Conservation (phyloP, 2,888 invertebrate species). For the Amitus sp. region DNA sequence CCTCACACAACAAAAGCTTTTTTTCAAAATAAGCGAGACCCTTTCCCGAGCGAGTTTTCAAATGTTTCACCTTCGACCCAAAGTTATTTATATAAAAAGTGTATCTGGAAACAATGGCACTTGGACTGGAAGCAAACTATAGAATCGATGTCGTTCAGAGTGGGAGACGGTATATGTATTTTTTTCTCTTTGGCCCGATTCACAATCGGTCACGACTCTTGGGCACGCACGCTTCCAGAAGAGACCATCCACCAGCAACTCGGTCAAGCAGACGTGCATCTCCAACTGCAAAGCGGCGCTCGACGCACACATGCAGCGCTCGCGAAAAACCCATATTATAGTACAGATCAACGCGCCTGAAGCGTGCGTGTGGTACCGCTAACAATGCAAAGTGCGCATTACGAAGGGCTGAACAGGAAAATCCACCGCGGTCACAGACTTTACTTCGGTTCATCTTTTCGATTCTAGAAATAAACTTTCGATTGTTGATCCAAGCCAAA, state of each 20-base stretch:
- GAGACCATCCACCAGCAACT: conserved; percentile 38
- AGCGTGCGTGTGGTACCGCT: conserved; percentile 31
- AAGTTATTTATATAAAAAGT: no score
- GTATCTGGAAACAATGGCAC: conserved; percentile 29
- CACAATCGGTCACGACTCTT: conserved; percentile 40
- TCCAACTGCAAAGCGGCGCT: conserved; percentile 2
- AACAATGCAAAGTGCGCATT: conserved; percentile 57
- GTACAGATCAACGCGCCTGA: conserved; percentile 59
- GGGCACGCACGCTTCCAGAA: conserved; percentile 38
- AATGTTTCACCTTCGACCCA: no score
- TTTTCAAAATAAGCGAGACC: no score
- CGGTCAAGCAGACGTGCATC: conserved; percentile 36
- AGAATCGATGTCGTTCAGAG: conserved; percentile 29
- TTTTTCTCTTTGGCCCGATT: conserved; percentile 37
- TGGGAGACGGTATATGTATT: no score
- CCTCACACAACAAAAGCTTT: no score
- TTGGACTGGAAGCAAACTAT: conserved; percentile 19
- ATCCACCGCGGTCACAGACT: no score
- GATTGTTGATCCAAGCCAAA: no score
- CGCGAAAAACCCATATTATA: conserved; percentile 8
- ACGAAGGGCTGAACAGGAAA: conserved; percentile 33
- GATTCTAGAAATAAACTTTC: background rate
- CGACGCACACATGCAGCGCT: background rate
- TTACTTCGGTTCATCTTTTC: background rate
- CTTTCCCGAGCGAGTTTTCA: no score